Percentiles rank a stretch among this genome's conserved stretches.
These are phyloP conservation scores for Leptinotarsa peninsularis DNA, from an alignment of 2,888 invertebrate species.

Conservation along the genomic window DNA sequence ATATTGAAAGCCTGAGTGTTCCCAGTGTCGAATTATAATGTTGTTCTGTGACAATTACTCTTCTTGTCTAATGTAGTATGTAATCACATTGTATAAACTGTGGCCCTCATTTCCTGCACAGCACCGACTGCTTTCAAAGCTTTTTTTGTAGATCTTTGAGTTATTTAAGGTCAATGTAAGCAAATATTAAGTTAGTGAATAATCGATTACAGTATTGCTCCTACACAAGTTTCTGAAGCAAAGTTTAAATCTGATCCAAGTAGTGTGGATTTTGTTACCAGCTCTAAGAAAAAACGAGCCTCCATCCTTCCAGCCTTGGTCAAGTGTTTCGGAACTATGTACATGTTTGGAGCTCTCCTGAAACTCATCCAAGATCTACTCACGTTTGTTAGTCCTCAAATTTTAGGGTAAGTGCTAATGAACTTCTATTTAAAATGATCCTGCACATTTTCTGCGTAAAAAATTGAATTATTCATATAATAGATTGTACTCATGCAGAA, in stretches of 20 bases:
- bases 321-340: conserved; percentile 88
- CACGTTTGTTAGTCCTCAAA: conserved; percentile 90
- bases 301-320: conserved; percentile 88
- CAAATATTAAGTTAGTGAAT: conserved; percentile 6
- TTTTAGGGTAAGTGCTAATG: conserved; percentile 78
- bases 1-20: no score
- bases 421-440: not conserved
- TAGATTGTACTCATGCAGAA: no score
- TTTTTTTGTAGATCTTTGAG: conserved; percentile 29
- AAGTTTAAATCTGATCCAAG: conserved; percentile 78
- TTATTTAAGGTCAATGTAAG: conserved; percentile 3
- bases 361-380: conserved; percentile 87
- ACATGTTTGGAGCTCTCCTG: conserved; percentile 85
- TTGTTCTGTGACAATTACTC: not conserved
- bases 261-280: conserved; percentile 79
- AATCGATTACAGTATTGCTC: conserved; percentile 5
- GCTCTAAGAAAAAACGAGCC: conserved; percentile 76
- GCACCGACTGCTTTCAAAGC: conserved; percentile 8
- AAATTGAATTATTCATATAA: no score
- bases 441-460: not conserved
- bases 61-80: not conserved
- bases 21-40: no score
- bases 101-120: not conserved
- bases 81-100: not conserved
- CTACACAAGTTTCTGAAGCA: conserved; percentile 68